Evolutionary conservation across 2,888 invertebrate genomes (phyloP).

Genomic region (Proisotoma minuta): DNA sequence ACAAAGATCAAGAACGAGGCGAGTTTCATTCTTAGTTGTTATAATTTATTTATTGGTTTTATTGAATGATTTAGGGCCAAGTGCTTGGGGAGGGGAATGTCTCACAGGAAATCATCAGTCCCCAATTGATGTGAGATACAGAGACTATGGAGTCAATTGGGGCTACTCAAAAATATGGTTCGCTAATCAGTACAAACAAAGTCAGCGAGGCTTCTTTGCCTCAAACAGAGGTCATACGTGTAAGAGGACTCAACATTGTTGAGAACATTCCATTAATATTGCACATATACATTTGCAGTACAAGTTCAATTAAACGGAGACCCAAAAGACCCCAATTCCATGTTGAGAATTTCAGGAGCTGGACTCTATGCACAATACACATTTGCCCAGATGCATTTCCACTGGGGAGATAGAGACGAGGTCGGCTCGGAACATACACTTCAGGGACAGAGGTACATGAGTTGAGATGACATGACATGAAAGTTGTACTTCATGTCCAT

Average conservation of each 20-base stretch:
- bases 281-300: not conserved
- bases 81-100: not conserved
- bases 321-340: not conserved
- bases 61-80: not conserved
- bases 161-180: not conserved
- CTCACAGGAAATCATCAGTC: not conserved
- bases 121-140: not conserved
- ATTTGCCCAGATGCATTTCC: not conserved
- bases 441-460: not conserved
- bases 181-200: not conserved
- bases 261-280: not conserved
- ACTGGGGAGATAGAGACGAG: constrained; percentile 5
- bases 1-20: not conserved
- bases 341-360: not conserved
- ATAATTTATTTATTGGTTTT: not conserved
- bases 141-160: not conserved
- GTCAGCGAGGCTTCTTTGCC: not conserved
- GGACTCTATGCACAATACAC: not conserved
- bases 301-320: not conserved
- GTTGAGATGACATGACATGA: not conserved
- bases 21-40: not conserved
- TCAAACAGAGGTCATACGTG: not conserved
- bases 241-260: not conserved
- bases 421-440: not conserved
- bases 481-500: not conserved